Conservation (phyloP, 2,888 invertebrate species). For the Caenorhabditis sinica region DNA sequence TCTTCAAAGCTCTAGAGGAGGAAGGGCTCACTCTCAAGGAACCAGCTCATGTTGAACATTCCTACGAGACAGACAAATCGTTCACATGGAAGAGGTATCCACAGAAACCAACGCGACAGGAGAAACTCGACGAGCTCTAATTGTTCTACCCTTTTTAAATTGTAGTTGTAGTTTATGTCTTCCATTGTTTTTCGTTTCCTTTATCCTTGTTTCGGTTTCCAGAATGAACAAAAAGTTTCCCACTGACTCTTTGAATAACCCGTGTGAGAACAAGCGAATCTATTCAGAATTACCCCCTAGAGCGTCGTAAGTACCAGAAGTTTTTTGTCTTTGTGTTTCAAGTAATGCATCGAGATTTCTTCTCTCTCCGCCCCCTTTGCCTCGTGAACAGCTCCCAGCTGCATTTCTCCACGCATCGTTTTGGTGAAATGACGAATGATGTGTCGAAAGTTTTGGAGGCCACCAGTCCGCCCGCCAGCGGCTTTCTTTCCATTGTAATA, state of each 20-base stretch:
- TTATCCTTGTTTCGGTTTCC: slow-evolving; percentile 14
- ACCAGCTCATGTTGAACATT: slow-evolving; percentile 75
- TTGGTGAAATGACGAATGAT: slow-evolving; percentile 57
- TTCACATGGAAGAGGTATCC: slow-evolving; percentile 76
- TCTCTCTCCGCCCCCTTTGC: neutral
- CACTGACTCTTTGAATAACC: slow-evolving; percentile 5
- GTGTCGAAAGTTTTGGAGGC: slow-evolving; percentile 54
- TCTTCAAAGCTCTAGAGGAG: slow-evolving; percentile 69
- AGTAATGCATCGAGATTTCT: slow-evolving; percentile 30
- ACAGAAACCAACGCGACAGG: slow-evolving; percentile 74
- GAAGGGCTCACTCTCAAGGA: slow-evolving; percentile 77
- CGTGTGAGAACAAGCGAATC: slow-evolving; percentile 8
- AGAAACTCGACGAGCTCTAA: slow-evolving; percentile 79
- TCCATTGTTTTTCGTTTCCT: slow-evolving; percentile 46
- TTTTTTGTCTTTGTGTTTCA: slow-evolving; percentile 26
- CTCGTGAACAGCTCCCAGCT: slow-evolving; percentile 6
- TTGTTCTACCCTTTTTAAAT: slow-evolving; percentile 16
- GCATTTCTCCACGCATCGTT: slow-evolving; percentile 23
- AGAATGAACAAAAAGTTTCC: slow-evolving; percentile 21
- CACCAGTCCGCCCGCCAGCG: slow-evolving; percentile 5
- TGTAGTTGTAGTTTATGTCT: slow-evolving; percentile 30
- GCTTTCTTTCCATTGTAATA: slow-evolving; percentile 29
- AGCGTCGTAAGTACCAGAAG: slow-evolving; percentile 50
- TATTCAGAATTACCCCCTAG: slow-evolving; percentile 39
- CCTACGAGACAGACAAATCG: slow-evolving; percentile 77